These are phyloP conservation scores for Ondatra zibethicus DNA, from an alignment of 2,113 vertebrate genomes.

Conservation along the genomic window DNA sequence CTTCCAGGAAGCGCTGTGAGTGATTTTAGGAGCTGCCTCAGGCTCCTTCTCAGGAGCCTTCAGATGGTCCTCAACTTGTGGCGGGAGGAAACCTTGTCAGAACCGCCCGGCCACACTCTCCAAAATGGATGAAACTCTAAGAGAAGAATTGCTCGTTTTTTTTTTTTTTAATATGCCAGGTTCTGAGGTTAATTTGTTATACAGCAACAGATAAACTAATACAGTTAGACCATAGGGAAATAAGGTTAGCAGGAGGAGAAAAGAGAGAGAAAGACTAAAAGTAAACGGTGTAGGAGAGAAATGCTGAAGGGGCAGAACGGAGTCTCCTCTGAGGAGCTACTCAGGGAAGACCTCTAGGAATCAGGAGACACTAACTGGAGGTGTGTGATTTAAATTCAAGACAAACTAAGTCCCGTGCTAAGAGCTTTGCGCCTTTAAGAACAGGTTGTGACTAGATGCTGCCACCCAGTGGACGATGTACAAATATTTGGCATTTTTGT, in stretches of 20 bases:
- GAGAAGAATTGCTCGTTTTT: neutral
- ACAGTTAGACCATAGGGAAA: neutral
- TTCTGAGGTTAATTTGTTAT: neutral
- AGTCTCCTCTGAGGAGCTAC: neutral
- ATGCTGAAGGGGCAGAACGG: neutral
- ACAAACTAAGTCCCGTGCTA: neutral
- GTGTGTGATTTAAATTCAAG: neutral
- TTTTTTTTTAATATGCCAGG: neutral
- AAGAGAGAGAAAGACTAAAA: neutral
- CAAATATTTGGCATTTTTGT: neutral
- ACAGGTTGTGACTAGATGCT: constrained; percentile 65
- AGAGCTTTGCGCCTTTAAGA: neutral
- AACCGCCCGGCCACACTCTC: neutral
- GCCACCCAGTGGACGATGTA: constrained; percentile 84
- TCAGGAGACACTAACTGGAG: neutral
- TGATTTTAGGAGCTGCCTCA: neutral
- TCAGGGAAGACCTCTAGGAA: neutral
- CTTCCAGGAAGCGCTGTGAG: neutral
- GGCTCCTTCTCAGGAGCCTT: neutral
- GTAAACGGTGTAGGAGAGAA: neutral
- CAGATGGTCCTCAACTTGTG: neutral
- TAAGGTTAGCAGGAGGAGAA: neutral
- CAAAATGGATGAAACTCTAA: neutral
- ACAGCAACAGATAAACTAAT: neutral
- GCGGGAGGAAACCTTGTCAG: neutral